Base-by-base conservation (phyloP, 2,113 vertebrate species). In the Crotalus viridis region DNA sequence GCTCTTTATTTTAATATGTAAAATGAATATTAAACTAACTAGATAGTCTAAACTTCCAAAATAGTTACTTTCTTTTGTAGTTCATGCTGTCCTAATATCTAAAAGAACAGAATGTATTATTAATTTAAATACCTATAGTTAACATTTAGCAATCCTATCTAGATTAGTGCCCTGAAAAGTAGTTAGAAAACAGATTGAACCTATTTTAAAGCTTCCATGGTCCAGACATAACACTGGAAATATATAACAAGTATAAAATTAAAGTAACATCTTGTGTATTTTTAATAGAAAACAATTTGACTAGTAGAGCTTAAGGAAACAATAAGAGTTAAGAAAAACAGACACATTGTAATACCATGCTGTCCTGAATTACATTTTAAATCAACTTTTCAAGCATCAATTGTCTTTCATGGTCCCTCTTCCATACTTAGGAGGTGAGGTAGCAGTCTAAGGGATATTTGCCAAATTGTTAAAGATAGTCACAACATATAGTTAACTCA, bases 241-340 rank as follows among this genome's bases (percentile, higher is more conserved):
- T 5, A 48, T 94, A 94, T 33, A 90, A 12, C 87, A 46, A 91
- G 59, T 88, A n/a, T 94, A 93, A 93, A 90, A 94, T 91, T 94
- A 69, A 87, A 94, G 95, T 21, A 87, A 55, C 93, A 86, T 39
- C 89, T 94, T 4, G 2, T 93, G 28, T 48, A 13, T 93, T 93
- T 51, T 19, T 96, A 95, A 95, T 95, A 57, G 92, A 91, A 90
- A 94, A 28, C 92, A 94, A 94, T 85, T 92, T 94, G 59, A 13
- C 93, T 91, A 54, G 43, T 85, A 89, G 48, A 39, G 93, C 87
- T 69, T 89, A 59, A 91, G 95, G 28, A 43, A 85, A 90, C 22
- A 1, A 46, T 3, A 19, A 54, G 12, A 54, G 15, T 85, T 93
- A 5, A 91, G 95, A 90, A 94, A 7, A 57, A 59, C 89, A 95